These are phyloP conservation scores for Microtus oregoni DNA, from an alignment of 2,113 vertebrate genomes.

Conservation along the genomic window DNA sequence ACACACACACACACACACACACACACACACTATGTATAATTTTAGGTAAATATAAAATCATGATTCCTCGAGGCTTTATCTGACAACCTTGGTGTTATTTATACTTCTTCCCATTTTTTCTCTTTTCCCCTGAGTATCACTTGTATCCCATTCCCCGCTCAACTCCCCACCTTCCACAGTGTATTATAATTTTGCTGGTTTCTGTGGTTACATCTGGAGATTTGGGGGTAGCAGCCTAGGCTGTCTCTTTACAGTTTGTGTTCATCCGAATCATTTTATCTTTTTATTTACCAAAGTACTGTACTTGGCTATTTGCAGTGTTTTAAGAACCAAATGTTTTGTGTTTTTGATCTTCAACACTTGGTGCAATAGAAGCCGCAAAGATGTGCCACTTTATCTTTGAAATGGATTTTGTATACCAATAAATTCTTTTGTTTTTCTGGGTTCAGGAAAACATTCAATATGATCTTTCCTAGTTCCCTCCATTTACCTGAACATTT, in stretches of 20 bases:
- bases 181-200: neutral
- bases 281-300: slow-evolving; percentile 67
- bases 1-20: too few species aligned
- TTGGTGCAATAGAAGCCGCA: slow-evolving; percentile 79
- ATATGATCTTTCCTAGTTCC: neutral
- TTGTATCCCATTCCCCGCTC: neutral
- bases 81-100: neutral
- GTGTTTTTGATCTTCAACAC: slow-evolving; percentile 71
- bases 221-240: neutral
- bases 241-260: slow-evolving; percentile 1
- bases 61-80: neutral
- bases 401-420: slow-evolving; percentile 58
- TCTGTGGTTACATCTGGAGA: neutral
- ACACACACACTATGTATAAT: neutral
- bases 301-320: slow-evolving; percentile 62
- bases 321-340: slow-evolving; percentile 79
- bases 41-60: neutral
- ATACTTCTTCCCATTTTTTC: neutral
- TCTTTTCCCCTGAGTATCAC: neutral
- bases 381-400: slow-evolving; percentile 74
- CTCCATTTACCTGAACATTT: neutral
- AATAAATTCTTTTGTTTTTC: slow-evolving; percentile 14
- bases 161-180: neutral
- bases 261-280: slow-evolving; percentile 22
- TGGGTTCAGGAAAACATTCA: neutral